Evolutionary conservation across 1,140 invertebrate genomes (phyloP), one percentile per base, ranked within the genome.

Genomic region (Musca vetustissima): DNA sequence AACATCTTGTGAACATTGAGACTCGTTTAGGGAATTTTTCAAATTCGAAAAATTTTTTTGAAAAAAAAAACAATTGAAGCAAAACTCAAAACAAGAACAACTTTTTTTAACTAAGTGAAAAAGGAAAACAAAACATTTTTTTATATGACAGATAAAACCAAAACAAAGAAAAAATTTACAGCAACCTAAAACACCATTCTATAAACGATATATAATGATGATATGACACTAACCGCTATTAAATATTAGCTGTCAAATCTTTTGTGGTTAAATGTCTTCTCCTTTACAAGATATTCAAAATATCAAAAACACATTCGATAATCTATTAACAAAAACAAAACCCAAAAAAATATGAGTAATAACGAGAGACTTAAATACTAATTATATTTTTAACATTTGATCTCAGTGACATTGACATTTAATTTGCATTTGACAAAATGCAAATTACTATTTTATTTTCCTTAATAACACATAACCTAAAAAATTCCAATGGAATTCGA

Each of bases 1-100:
- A 57, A n/a, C 4, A 61, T 61, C 57, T 61, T 61, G 57, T 61
- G 57, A 61, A 61, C 57, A 61, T 61, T 61, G 57, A 61, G 57
- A 61, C 57, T 61, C 57, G 28, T 43, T 61, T 61, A 43, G 28
- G 57, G 57, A 36, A 61, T 43, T 61, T 61, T 61, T 61, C 57
- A 43, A 61, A 61, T 61, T 61, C 57, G 57, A 61, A 61, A 61
- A 61, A 61, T 61, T 61, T 43, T 43, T 43, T n/a, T n/a, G n/a
- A n/a, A n/a, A n/a, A n/a, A n/a, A 8, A 28, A 25, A 36, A 61
- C 19, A 61, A 61, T 36, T 43, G 28, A 61, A 61, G 28, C 57
- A 61, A 61, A 61, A 61, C 36, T 43, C 6, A 43, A 43, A 43
- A 4, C 6, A 43, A 43, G 13, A 11, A 4, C 36, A 43, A 43